Conservation (phyloP, 2,797 vertebrate genomes). For the Heterohyrax brucei region DNA sequence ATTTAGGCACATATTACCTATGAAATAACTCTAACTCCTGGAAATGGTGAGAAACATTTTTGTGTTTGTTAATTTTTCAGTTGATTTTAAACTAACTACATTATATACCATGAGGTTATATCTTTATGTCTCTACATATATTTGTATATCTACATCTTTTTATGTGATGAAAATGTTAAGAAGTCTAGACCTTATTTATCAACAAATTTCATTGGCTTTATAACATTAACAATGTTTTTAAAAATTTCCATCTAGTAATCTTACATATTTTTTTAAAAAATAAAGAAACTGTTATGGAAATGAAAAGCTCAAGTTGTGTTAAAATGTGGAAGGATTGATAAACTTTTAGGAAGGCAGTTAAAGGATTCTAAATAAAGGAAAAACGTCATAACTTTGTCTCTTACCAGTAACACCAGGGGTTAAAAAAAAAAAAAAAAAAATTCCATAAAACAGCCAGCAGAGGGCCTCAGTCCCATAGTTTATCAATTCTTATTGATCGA, state of each 20-base stretch:
- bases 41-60: slow-evolving; percentile 13
- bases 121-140: background rate
- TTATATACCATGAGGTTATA: background rate
- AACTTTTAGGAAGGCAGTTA: slow-evolving; percentile 20
- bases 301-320: background rate
- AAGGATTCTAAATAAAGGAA: slow-evolving; percentile 14
- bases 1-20: background rate
- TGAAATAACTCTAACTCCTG: slow-evolving; percentile 31
- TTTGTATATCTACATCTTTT: background rate
- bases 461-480: slow-evolving; percentile 82
- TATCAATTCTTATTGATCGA: slow-evolving; percentile 47
- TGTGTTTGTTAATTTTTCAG: slow-evolving; percentile 30
- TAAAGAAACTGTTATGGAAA: slow-evolving; percentile 6
- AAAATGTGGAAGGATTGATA: background rate
- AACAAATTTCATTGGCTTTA: slow-evolving; percentile 48
- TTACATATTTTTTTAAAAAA: background rate
- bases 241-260: slow-evolving; percentile 38
- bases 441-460: slow-evolving; percentile 80
- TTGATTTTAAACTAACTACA: background rate
- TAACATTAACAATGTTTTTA: slow-evolving; percentile 23
- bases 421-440: background rate
- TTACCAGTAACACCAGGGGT: fast-evolving
- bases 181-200: slow-evolving; percentile 3
- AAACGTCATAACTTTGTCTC: background rate
- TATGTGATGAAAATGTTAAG: background rate